Evolutionary conservation across 37 sponge, comb jelly and placozoan species (phyloP), one percentile per base, ranked within the genome.

Genomic region (Diacarnus erythraeanus): DNA sequence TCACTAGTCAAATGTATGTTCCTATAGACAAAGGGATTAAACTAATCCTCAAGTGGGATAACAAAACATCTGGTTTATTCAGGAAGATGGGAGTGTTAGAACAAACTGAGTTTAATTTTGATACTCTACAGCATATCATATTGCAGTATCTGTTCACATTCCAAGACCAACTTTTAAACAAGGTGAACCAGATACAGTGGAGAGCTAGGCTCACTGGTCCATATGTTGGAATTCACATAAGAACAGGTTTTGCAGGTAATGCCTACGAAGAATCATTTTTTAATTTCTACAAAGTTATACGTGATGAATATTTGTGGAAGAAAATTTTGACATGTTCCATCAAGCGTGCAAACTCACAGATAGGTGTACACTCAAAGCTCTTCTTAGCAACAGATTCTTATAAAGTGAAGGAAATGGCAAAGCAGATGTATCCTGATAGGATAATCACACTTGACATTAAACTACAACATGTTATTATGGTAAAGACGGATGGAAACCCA

Each of bases 401-500:
- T 69, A 31, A 20, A 36, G 69, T 69, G 31, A 69, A 69, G 38
- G 6, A 69, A 39, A 36, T 69, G 38, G 69, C 69, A 36, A 36
- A 18, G 9, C 38, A 69, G 69, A 69, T 31, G 39, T 69, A 33
- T 18, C 20, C 20, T 10, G 38, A 4, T 36, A 12, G 69, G 8
- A 37, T 69, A 31, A 17, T 5, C 29, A 31, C 9, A 39, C 10
- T 69, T 3, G 31, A 69, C 35, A 36, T 69, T 17, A 12, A 25
- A 37, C 18, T 69, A 69, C 69, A 69, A 69, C 69, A 69, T 69
- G 69, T 69, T 37, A 39, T 39, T 8, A 31, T 69, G 34, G 31
- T 36, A 4, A 36, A 69, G n/a, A n/a, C n/a, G n/a, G n/a, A n/a
- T n/a, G n/a, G n/a, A n/a, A n/a, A n/a, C n/a, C n/a, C n/a, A n/a